Base-by-base conservation (phyloP, 2,797 vertebrate genomes). In the Atherinosoma microstoma region DNA sequence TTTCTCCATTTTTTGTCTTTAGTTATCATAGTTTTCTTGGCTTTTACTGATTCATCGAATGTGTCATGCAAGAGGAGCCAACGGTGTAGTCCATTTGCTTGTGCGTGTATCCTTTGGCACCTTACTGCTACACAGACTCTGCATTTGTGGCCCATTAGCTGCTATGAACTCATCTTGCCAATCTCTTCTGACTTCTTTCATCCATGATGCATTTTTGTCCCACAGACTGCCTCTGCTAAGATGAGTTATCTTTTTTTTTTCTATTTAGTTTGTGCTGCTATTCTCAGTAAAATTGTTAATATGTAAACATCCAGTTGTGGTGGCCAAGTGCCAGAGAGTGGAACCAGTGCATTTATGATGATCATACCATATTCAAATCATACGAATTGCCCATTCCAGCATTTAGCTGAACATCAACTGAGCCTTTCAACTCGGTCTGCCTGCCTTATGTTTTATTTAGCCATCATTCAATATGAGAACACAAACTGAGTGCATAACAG, bases 401-500 rank as follows among this genome's bases (percentile, higher is more conserved):
- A 73, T 81, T 84, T 79, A 80, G 57, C 12, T 27, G 70, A 77
- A 82, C 67, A 76, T 66, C 40, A 74, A 45, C 68, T 6, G 62
- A 73, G 70, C 71, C 47, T 77, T 53, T 84, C 58, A 61, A 54
- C 64, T 70, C 49, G 59, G 75, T 58, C 74, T 73, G 62, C 45
- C 34, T 57, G 34, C 80, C 47, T 88, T 70, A 79, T 80, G 68
- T 86, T 70, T 85, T 80, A 79, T 84, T 85, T 70, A 80, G 71
- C 80, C 59, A 79, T 84, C 60, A 64, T 53, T 70, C 72, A 51
- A 74, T 72, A 32, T 38, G 45, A 34, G 62, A 67, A 79, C 40
- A 56, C 61, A 53, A 70, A 56, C 65, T 80, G 61, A 83, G 76
- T 68, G 56, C 30, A 75, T 69, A 56, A 75, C 79, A 68, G 42